Evolutionary conservation across 2,888 invertebrate species (phyloP), one percentile per base, ranked within the genome.

Genomic region (Alloscopus bannaensis): DNA sequence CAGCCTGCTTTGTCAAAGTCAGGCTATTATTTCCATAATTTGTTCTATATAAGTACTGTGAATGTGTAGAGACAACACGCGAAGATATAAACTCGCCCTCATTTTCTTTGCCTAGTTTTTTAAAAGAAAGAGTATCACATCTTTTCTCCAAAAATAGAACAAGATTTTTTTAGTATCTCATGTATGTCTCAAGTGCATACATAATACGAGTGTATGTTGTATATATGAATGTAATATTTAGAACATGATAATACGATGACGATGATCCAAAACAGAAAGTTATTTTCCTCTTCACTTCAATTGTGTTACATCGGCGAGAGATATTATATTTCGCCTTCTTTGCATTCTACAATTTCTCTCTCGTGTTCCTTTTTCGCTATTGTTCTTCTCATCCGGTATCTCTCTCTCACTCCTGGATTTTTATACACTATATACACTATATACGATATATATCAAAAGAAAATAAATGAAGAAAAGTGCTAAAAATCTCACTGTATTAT

Each of bases 61-160:
- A 13, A 64, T 8, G 36, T 26, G 3, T 6, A 71, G 64, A 62
- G n/a, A n/a, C n/a, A n/a, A n/a, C n/a, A n/a, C n/a, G n/a, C n/a
- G n/a, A n/a, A n/a, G n/a, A n/a, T n/a, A n/a, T 62, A 72, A 72
- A 72, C 72, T 72, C 64, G 72, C 72, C 42, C 72, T 64, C 50
- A 28, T 57, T 64, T 64, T 72, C 22, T 40, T 62, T 18, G 28
- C 55, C 31, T 64, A n/a, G n/a, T 20, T 45, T 72, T 55, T 72
- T 18, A 45, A 64, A 65, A 65, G 20, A 47, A 22, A 45, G 31
- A 45, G 8, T 45, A 45, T 4, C 45, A 45, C n/a, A 20, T 22
- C 40, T 52, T 68, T 20, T 62, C 59, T 47, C 71, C 62, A 70
- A 70, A 70, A 70, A 70, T 70, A 70, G 70, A 70, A 70, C 57